Conservation (phyloP, 2,888 invertebrate genomes). For the Agonopterix alstromeriana region DNA sequence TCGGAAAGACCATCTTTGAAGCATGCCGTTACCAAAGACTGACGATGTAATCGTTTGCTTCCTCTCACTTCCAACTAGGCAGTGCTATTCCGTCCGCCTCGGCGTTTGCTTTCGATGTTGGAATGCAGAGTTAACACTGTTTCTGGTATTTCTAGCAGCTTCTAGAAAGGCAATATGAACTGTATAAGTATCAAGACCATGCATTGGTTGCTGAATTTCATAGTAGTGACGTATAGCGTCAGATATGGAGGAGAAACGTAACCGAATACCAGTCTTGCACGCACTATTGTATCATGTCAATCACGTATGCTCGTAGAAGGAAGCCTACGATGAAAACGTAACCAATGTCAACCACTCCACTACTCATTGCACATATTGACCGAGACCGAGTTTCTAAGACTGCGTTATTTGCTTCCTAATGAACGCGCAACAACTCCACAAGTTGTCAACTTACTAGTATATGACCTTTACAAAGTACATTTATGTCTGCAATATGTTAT, state of each 20-base stretch:
- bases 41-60: background rate
- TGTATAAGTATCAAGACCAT: too few relatives aligned
- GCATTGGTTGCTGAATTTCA: background rate
- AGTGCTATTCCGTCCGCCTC: background rate
- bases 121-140: too few relatives aligned
- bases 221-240: background rate
- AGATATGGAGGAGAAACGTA: background rate
- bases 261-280: slow-evolving; percentile 19
- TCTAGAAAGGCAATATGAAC: too few relatives aligned
- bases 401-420: slow-evolving; percentile 30
- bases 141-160: too few relatives aligned
- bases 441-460: slow-evolving; percentile 2
- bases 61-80: background rate
- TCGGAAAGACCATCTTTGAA: too few relatives aligned
- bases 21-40: too few relatives aligned
- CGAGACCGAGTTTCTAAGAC: slow-evolving; percentile 34
- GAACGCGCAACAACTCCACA: slow-evolving; percentile 4
- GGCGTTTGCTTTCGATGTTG: too few relatives aligned
- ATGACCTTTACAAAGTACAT: slow-evolving; percentile 14
- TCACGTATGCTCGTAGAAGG: slow-evolving; percentile 41
- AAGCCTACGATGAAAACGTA: slow-evolving; percentile 41
- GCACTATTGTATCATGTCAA: slow-evolving; percentile 34
- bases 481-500: slow-evolving; percentile 7
- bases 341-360: slow-evolving; percentile 50
- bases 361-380: slow-evolving; percentile 34